Evolutionary conservation across 1,140 invertebrate species (phyloP), one percentile per base, ranked within the genome.

Genomic region (Ceratina japonica): DNA sequence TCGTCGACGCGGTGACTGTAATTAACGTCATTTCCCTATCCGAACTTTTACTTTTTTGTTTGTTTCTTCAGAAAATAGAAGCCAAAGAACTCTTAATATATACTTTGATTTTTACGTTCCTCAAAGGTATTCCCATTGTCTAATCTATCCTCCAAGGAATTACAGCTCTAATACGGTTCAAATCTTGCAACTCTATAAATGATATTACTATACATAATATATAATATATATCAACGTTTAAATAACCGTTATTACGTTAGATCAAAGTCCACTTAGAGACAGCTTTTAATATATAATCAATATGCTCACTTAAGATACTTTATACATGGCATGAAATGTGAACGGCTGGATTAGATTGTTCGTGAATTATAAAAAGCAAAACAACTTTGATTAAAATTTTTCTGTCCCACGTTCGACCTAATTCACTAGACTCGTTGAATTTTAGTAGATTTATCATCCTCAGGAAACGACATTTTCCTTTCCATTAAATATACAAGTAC

Each of bases 311-410:
- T 64, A 70, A 56, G 71, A 65, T 59, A 51, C 20, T 59, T 54
- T 75, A 66, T 61, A 52, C 59, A 73, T 69, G 61, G 27, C 69
- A 81, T 80, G 72, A 79, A 61, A 80, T 61, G 51, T 79, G 56
- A 82, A 84, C 73, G 59, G 54, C 16, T 82, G 79, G 54, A 75
- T 80, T 76, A 62, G 49, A 79, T 69, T 68, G 20, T 73, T 79
- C 37, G 58, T 63, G 37, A 56, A 80, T 54, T n/a, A 74, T 58
- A 37, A 16, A 49, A 61, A 13, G 64, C 16, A 24, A 59, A 58
- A 62, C 13, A 66, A 61, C n/a, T 18, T 24, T 52, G 58, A 59
- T 56, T 16, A n/a, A n/a, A n/a, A 63, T 64, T 69, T 75, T 3
- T 44, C 37, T 44, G 24, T 56, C 56, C 52, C 4, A 56, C 15